These are phyloP conservation scores for Syritta pipiens DNA, from an alignment of 2,888 invertebrate species.

Conservation along the genomic window DNA sequence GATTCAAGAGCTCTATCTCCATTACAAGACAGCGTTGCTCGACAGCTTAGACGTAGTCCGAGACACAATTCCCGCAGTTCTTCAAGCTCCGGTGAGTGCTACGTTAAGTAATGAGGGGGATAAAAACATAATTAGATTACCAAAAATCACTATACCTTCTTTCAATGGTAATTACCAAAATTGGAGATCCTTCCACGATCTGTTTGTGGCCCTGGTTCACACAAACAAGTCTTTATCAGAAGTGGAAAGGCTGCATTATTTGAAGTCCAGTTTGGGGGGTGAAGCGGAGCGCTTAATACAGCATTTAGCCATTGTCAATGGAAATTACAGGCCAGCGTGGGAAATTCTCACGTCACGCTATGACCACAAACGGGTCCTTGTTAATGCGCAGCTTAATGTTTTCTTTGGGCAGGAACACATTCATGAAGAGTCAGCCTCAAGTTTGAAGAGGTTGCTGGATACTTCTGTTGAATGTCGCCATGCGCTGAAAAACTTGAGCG, in stretches of 20 bases:
- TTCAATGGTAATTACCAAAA: neutral
- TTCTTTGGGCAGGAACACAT: neutral
- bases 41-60: too few species aligned
- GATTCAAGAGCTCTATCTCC: too few species aligned
- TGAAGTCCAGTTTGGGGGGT: neutral
- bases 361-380: neutral
- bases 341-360: neutral
- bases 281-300: neutral
- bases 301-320: neutral
- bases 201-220: neutral
- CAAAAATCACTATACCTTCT: neutral
- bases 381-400: neutral
- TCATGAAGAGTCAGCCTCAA: too few species aligned
- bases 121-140: neutral
- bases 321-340: neutral
- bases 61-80: too few species aligned
- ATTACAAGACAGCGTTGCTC: too few species aligned
- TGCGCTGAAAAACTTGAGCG: neutral
- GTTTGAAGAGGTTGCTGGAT: neutral
- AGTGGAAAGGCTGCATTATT: neutral
- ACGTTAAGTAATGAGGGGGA: neutral
- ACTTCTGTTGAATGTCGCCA: conserved; percentile 8
- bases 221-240: neutral
- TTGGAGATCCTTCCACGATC: neutral
- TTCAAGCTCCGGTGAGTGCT: neutral